phyloP scores from a whole-genome alignment of 2,888 invertebrate genomes.

The Leptinotarsa tumamoca region DNA sequence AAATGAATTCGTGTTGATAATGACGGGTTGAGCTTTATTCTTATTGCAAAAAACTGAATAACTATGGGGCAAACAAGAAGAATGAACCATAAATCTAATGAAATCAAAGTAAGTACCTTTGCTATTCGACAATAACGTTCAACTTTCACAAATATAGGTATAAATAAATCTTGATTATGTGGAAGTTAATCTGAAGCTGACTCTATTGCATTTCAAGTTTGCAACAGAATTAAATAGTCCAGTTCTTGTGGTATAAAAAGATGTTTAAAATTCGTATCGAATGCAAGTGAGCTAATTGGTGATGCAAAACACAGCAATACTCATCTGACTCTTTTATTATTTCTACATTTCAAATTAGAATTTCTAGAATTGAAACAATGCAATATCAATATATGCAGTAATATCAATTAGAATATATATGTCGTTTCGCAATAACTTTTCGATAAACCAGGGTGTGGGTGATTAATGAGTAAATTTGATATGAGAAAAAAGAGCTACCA shows the following conservation, averaged over 20 bases:
- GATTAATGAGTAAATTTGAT: too few species aligned
- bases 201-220: constrained; percentile 11
- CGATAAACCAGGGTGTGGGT: too few species aligned
- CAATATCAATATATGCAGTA: too few species aligned
- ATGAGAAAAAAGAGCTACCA: too few species aligned
- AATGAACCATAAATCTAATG: constrained; percentile 48
- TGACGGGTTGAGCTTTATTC: not conserved
- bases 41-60: constrained; percentile 17
- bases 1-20: not conserved
- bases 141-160: constrained; percentile 44
- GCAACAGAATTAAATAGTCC: constrained; percentile 1
- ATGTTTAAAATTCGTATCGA: not conserved
- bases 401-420: too few species aligned
- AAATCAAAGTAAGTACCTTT: constrained; percentile 43
- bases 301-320: too few species aligned
- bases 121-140: constrained; percentile 45
- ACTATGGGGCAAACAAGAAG: constrained; percentile 28
- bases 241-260: not conserved
- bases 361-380: too few species aligned
- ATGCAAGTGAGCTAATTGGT: too few species aligned
- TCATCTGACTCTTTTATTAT: too few species aligned
- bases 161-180: constrained; percentile 43
- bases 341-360: too few species aligned
- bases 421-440: too few species aligned
- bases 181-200: constrained; percentile 26